Evolutionary conservation across 2,113 vertebrate genomes (phyloP), one percentile per base, ranked within the genome.

Genomic region (Rana temporaria): DNA sequence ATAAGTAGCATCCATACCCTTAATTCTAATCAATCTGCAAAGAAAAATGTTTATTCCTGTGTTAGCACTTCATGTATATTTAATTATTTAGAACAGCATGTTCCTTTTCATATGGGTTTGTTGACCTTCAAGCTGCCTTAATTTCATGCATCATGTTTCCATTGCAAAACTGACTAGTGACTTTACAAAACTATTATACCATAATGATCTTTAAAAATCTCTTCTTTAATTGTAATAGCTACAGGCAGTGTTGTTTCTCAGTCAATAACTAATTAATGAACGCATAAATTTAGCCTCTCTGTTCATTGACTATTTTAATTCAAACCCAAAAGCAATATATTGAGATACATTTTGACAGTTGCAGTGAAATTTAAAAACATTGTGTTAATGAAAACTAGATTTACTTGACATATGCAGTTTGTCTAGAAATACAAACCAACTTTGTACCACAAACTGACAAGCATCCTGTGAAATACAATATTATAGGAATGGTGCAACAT

Each of bases 81-180:
- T 66, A 66, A 66, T 78, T 67, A 55, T 32, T 20, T 30, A 65
- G 20, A 38, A 42, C 69, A 57, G 42, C 52, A 38, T 80, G 67
- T 55, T 63, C 52, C 34, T 67, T 70, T 85, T 34, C 62, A 65
- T 79, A 59, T 42, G 56, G 52, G 17, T 38, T 72, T 24, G 20
- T 64, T 68, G 78, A 66, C 68, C 42, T 66, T 72, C 63, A 38
- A 53, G 57, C 74, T 67, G 71, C 71, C 72, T 68, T 70, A 60
- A 68, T 76, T 77, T 77, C 17, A 65, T 77, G 42, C 78, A 86
- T 72, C 64, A 77, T 78, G 84, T 68, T 73, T 56, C 64, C 53
- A 4, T 76, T 55, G 42, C 42, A 48, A 48, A 48, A 48, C 42
- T 48, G 42, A 48, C 42, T 75, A 84, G 82, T 38, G 34, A 38